Evolutionary conservation across 1,140 invertebrate genomes (phyloP).

Genomic region (Calephelis nemesis): DNA sequence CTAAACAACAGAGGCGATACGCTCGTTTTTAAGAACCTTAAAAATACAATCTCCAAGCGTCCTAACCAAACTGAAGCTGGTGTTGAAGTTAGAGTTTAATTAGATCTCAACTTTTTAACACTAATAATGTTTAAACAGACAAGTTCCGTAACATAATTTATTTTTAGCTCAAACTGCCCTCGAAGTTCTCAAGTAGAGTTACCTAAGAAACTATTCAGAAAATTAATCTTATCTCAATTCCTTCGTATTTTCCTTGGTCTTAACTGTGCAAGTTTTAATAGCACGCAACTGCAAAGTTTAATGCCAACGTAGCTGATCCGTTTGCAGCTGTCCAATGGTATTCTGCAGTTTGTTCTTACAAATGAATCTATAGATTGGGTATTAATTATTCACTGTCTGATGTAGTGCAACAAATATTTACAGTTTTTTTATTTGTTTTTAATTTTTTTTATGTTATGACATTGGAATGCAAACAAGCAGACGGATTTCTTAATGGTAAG

Average conservation of each 20-base stretch:
- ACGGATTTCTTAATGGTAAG: too few species aligned
- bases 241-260: constrained; percentile 53
- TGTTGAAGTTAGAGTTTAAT: not conserved
- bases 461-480: too few species aligned
- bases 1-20: too few species aligned
- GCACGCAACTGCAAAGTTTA: constrained; percentile 40
- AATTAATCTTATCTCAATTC: constrained; percentile 68
- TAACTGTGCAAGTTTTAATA: constrained; percentile 66
- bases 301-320: not conserved
- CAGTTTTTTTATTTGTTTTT: too few species aligned
- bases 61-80: too few species aligned
- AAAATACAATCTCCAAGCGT: too few species aligned
- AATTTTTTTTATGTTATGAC: too few species aligned
- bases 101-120: not conserved
- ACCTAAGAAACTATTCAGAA: constrained; percentile 48
- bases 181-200: constrained; percentile 34
- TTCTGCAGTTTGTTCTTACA: constrained; percentile 1
- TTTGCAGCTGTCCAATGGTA: not conserved
- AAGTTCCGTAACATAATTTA: too few species aligned
- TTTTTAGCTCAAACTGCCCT: too few species aligned
- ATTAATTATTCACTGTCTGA: too few species aligned
- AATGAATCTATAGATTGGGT: not conserved
- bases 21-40: too few species aligned
- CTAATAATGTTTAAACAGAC: not conserved
- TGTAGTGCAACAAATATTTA: too few species aligned